These are phyloP conservation scores for Eulemur rufifrons DNA, from an alignment of 2,113 vertebrate species.

Conservation along the genomic window DNA sequence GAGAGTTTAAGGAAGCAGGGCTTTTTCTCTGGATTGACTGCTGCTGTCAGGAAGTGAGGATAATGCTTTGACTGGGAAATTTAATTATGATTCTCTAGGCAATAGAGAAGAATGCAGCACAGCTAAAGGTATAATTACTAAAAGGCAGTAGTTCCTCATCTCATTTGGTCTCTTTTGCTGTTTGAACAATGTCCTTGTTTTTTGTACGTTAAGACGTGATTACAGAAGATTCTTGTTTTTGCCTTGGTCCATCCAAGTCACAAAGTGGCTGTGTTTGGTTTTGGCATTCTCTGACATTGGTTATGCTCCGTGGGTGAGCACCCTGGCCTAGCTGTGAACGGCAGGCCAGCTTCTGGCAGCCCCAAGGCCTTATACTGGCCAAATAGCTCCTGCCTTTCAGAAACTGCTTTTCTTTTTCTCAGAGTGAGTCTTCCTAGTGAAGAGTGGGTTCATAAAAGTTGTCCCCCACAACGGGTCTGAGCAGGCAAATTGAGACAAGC, in stretches of 20 bases:
- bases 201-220: neutral
- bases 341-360: neutral
- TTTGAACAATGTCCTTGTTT: neutral
- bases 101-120: neutral
- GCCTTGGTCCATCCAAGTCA: neutral
- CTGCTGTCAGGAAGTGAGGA: neutral
- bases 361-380: neutral
- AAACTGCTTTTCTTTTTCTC: neutral
- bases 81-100: neutral
- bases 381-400: neutral
- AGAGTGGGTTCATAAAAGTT: accelerated
- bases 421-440: neutral
- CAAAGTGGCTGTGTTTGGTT: neutral
- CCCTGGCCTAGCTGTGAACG: neutral
- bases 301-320: neutral
- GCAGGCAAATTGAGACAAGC: neutral
- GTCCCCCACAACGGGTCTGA: neutral
- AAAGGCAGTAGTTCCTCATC: neutral
- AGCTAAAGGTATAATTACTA: neutral
- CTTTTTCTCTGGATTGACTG: neutral
- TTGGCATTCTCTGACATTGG: neutral
- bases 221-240: neutral
- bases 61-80: neutral
- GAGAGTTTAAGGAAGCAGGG: neutral
- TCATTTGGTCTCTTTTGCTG: neutral